phyloP scores from a whole-genome alignment of 2,888 invertebrate genomes.

The Buathra laborator region DNA sequence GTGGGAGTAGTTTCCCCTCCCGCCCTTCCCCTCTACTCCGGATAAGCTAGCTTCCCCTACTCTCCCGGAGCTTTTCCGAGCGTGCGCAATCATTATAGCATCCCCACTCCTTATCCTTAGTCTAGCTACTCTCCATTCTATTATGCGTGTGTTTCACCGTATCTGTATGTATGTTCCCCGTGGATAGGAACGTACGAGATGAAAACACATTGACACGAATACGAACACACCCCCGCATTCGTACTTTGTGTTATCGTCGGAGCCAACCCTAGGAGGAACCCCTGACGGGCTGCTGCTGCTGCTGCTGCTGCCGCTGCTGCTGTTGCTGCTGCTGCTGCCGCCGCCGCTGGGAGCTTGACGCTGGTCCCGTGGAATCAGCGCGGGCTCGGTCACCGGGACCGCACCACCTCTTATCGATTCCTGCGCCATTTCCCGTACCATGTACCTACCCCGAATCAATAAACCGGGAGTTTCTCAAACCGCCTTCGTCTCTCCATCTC shows the following conservation, averaged over 20 bases:
- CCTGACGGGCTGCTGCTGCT: constrained; percentile 49
- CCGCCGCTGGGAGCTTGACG: constrained; percentile 54
- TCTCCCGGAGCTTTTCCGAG: constrained; percentile 51
- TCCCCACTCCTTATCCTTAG: constrained; percentile 15
- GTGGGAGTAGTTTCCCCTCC: constrained; percentile 3
- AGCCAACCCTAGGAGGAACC: constrained; percentile 47
- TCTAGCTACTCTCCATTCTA: neutral
- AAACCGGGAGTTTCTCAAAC: constrained; percentile 65
- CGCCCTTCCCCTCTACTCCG: neutral
- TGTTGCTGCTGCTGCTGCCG: constrained; percentile 79
- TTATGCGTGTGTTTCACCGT: neutral
- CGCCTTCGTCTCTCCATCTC: constrained; percentile 26
- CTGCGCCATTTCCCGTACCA: constrained; percentile 84
- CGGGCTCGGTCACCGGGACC: constrained; percentile 67
- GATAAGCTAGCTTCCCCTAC: constrained; percentile 23
- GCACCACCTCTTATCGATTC: constrained; percentile 84
- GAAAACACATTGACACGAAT: neutral
- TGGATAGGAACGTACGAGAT: constrained; percentile 7
- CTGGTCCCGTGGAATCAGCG: constrained; percentile 60
- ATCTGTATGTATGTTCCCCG: neutral
- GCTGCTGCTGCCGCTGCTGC: constrained; percentile 71
- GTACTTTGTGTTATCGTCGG: constrained; percentile 30
- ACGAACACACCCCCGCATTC: constrained; percentile 1
- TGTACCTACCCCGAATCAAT: constrained; percentile 62
- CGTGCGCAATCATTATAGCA: constrained; percentile 30